Evolutionary conservation across 1,140 invertebrate species (phyloP).

Genomic region (Scaptodrosophila lebanonensis): DNA sequence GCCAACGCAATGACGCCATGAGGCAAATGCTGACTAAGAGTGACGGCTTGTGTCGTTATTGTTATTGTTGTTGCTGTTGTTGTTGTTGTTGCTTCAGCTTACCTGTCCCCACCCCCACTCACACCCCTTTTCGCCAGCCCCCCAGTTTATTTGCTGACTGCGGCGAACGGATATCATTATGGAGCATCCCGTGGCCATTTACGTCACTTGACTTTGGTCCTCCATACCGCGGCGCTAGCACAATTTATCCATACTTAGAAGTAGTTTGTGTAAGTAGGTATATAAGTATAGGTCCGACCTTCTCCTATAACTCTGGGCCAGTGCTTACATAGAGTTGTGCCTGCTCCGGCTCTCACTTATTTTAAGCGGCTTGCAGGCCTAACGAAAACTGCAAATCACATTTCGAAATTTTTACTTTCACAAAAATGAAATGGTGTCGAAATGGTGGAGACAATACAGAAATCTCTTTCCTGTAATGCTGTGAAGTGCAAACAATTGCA

Average conservation of each 20-base stretch:
- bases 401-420: too few relatives aligned
- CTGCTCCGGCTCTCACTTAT: too few relatives aligned
- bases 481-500: too few relatives aligned
- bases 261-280: slow-evolving; percentile 1
- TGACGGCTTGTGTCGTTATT: slow-evolving; percentile 2
- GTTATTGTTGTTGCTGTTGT: background rate
- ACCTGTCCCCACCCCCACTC: slow-evolving; percentile 36
- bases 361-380: too few relatives aligned
- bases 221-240: background rate
- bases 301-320: too few relatives aligned
- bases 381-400: too few relatives aligned
- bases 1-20: too few relatives aligned
- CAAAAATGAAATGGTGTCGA: too few relatives aligned
- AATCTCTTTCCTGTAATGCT: too few relatives aligned
- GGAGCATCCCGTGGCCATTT: slow-evolving; percentile 1
- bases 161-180: background rate
- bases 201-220: background rate
- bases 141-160: slow-evolving; percentile 8
- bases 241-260: background rate
- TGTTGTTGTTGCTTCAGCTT: slow-evolving; percentile 10
- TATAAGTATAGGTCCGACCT: too few relatives aligned
- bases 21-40: slow-evolving; percentile 2
- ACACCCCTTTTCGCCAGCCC: slow-evolving; percentile 28
- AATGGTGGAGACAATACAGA: too few relatives aligned
- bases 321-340: too few relatives aligned